A percentile compares a stretch with the other conserved stretches of the same genome.
Evolutionary conservation across 2,797 vertebrate genomes (phyloP).

Genomic region (Rhabdomys pumilio): DNA sequence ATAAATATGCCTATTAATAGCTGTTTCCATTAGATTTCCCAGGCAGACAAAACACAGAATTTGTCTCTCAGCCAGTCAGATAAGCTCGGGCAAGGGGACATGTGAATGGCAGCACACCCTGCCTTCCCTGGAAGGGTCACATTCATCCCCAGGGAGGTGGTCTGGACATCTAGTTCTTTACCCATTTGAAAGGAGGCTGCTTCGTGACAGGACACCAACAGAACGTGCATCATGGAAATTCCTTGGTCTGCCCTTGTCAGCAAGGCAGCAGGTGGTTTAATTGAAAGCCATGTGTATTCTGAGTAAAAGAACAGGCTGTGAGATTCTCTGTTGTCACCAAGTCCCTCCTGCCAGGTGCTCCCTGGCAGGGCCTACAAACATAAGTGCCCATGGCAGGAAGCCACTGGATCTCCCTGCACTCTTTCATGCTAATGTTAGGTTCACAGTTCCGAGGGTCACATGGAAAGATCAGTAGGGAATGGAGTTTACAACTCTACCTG

Average conservation of each 20-base stretch:
- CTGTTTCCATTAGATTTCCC: constrained; percentile 82
- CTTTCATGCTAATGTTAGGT: neutral
- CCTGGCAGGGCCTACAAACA: neutral
- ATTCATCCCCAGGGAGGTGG: neutral
- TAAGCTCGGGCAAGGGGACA: constrained; percentile 43
- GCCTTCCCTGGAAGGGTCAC: constrained; percentile 62
- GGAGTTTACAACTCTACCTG: neutral
- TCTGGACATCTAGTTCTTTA: constrained; percentile 80
- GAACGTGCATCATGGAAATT: constrained; percentile 85
- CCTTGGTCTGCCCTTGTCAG: constrained; percentile 80
- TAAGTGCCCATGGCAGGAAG: neutral
- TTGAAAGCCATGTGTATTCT: constrained; percentile 72
- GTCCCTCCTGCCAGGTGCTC: neutral
- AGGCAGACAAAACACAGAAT: constrained; percentile 71
- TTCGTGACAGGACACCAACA: constrained; percentile 71
- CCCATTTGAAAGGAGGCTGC: constrained; percentile 74
- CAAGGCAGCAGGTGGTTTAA: constrained; percentile 83
- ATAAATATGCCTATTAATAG: constrained; percentile 84
- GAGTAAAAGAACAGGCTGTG: neutral
- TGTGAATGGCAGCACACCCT: constrained; percentile 60
- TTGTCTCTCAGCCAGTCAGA: constrained; percentile 66
- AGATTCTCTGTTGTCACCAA: neutral
- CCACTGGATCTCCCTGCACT: neutral
- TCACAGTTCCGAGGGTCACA: neutral
- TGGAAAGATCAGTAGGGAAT: neutral